Evolutionary conservation across 2,113 vertebrate genomes (phyloP).

Genomic region (Marmota monax): DNA sequence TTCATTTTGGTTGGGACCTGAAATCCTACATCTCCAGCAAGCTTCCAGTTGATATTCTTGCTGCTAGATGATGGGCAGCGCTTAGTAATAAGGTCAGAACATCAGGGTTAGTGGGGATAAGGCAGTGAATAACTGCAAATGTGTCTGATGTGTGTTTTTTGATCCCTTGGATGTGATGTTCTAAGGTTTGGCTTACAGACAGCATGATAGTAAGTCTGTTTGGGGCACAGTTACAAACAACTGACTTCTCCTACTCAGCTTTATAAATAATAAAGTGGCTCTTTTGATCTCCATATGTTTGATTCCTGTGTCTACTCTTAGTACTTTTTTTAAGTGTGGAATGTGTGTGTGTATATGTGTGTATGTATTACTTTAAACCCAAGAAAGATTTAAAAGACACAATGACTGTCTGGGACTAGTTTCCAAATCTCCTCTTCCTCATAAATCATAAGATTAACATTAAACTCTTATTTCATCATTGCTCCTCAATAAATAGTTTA

Average conservation of each 20-base stretch:
- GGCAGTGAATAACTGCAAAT: neutral
- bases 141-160: conserved; percentile 18
- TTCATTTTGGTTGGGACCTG: neutral
- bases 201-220: conserved; percentile 4
- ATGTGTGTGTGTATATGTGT: neutral
- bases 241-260: neutral
- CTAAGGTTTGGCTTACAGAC: neutral
- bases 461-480: neutral
- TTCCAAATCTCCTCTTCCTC: conserved; percentile 2
- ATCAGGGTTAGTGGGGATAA: neutral
- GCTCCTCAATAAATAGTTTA: neutral
- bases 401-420: neutral
- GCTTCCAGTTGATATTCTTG: neutral
- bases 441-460: neutral
- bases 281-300: conserved; percentile 53
- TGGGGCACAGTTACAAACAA: neutral
- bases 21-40: neutral
- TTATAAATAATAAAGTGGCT: conserved; percentile 48
- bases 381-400: neutral
- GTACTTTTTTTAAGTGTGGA: neutral
- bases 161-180: neutral
- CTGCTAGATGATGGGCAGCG: neutral
- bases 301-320: neutral
- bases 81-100: neutral
- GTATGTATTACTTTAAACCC: neutral